Conservation (phyloP, 2,113 vertebrate species). For the Tamias sibiricus region DNA sequence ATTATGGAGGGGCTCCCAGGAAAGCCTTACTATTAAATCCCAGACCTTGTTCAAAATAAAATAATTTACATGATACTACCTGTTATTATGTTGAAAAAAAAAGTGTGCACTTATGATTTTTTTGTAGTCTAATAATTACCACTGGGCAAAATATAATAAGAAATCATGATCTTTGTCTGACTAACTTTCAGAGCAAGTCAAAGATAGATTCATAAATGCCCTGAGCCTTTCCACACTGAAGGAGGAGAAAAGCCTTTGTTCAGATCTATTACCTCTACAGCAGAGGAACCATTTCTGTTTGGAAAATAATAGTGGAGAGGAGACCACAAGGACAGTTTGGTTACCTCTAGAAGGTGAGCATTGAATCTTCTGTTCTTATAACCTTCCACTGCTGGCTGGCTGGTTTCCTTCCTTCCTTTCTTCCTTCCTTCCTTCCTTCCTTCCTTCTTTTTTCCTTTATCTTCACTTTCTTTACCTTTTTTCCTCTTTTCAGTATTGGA, state of each 20-base stretch:
- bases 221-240: neutral
- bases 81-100: neutral
- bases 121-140: neutral
- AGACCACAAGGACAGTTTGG: neutral
- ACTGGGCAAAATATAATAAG: neutral
- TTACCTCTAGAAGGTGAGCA: neutral
- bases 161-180: neutral
- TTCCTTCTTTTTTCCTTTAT: too few species aligned
- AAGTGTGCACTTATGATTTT: too few species aligned
- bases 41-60: neutral
- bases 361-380: neutral
- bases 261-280: rapidly evolving
- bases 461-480: too few species aligned
- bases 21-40: neutral
- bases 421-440: too few species aligned
- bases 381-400: neutral
- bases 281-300: neutral
- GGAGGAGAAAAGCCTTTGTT: neutral
- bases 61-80: neutral
- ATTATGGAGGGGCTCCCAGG: neutral
- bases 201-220: neutral
- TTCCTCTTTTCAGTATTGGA: too few species aligned
- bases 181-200: neutral
- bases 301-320: neutral
- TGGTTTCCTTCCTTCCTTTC: too few species aligned